These are phyloP conservation scores for Petrolisthes manimaculis DNA, from an alignment of 2,888 invertebrate genomes.

Conservation along the genomic window DNA sequence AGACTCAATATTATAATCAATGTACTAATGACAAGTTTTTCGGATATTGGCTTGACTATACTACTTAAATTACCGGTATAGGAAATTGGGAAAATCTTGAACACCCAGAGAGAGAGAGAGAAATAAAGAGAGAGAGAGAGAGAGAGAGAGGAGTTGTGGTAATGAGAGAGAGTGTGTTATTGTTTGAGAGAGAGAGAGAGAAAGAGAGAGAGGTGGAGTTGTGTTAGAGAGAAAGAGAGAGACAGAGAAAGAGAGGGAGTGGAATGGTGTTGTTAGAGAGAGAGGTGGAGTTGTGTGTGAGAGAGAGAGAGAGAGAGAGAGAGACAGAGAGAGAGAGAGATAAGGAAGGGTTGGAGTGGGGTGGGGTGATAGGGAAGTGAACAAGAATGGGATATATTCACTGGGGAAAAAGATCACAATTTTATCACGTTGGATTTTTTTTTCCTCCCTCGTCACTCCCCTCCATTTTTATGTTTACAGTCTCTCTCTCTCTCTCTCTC, in stretches of 20 bases:
- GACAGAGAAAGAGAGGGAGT: background rate
- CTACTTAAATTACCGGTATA: no score
- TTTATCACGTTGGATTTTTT: no score
- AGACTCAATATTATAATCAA: no score
- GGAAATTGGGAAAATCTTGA: background rate
- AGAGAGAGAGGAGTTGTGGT: constrained; percentile 4
- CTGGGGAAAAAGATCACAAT: no score
- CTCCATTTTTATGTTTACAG: background rate
- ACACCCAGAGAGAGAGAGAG: background rate
- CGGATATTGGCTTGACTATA: no score
- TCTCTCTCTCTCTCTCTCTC: background rate
- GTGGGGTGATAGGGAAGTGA: no score
- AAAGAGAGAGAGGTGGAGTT: constrained; percentile 2
- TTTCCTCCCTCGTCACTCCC: no score
- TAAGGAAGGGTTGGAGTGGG: no score
- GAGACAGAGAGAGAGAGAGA: constrained; percentile 21
- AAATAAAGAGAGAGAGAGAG: constrained; percentile 31
- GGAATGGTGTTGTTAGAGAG: background rate
- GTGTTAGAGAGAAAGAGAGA: background rate
- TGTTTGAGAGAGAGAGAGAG: constrained; percentile 7
- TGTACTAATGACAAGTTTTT: no score
- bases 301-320: constrained; percentile 11
- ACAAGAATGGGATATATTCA: no score
- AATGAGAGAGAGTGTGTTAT: background rate
- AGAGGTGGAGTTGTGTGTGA: background rate